Conservation (phyloP, 2,888 invertebrate species). For the Tanaodytes sp. region DNA sequence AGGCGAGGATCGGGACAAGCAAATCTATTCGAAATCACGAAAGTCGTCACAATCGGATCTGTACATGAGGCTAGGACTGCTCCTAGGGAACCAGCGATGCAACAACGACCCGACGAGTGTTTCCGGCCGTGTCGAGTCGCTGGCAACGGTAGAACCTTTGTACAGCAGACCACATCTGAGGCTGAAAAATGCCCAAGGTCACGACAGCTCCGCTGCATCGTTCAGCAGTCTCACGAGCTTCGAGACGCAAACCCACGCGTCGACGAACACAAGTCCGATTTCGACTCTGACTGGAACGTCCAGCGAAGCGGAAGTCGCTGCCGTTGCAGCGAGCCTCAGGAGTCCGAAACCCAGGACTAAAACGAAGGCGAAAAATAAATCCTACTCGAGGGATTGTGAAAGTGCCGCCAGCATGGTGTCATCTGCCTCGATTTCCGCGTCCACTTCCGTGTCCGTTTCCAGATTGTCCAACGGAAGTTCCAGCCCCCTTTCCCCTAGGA, state of each 20-base stretch:
- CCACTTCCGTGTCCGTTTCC: conserved; percentile 74
- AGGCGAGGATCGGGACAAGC: conserved; percentile 80
- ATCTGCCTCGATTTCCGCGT: conserved; percentile 69
- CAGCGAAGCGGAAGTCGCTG: conserved; percentile 77
- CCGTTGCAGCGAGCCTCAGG: conserved; percentile 69
- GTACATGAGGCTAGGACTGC: conserved; percentile 86
- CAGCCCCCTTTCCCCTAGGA: conserved; percentile 81
- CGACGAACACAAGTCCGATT: conserved; percentile 90
- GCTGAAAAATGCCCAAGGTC: conserved; percentile 58
- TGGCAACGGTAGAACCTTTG: conserved; percentile 44
- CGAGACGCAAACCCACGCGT: conserved; percentile 80
- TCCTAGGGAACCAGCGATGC: conserved; percentile 77
- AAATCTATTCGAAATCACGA: conserved; percentile 72
- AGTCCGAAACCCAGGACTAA: conserved; percentile 70
- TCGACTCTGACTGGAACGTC: conserved; percentile 91
- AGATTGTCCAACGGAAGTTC: conserved; percentile 87
- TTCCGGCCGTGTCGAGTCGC: conserved; percentile 43
- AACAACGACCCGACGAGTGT: conserved; percentile 37
- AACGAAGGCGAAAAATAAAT: conserved; percentile 60
- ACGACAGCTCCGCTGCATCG: conserved; percentile 71
- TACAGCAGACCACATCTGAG: conserved; percentile 57
- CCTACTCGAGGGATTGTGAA: conserved; percentile 74
- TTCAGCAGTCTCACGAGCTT: conserved; percentile 76
- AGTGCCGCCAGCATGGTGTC: conserved; percentile 74
- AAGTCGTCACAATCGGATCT: conserved; percentile 82